Base-by-base conservation (phyloP, 2,113 vertebrate species). In the Opisthocomus hoazin region DNA sequence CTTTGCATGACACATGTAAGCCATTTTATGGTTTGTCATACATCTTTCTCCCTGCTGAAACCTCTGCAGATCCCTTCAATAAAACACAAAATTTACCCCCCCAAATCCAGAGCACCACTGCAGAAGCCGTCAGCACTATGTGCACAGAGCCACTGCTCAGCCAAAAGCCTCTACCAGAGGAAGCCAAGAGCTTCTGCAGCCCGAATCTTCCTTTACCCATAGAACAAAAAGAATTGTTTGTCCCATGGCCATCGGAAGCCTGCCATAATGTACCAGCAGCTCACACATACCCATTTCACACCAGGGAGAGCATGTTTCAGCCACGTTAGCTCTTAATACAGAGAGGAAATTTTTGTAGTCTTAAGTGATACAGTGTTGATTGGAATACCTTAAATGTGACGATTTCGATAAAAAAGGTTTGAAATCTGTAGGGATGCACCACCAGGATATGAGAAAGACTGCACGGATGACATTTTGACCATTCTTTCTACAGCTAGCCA, bases 141-240 rank as follows among this genome's bases (percentile, higher is more conserved):
- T 84, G 75, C 58, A 57, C 53, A 81, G 90, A 84, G 75, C 66
- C 16, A 1, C 90, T 81, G 79, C 29, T 50, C 76, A 94, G 90
- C 73, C 88, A 92, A 70, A 88, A 94, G 73, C 92, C 73, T 92
- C 84, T 92, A 13, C 11, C 1, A 90, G 86, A 94, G 51, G 80
- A 95, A 92, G 77, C 84, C 84, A 95, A 91, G 94, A 93, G 91
- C 76, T 96, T 81, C 92, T 96, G 76, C 85, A 94, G 76, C 80
- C 89, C 76, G 10, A 71, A 41, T 51, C 69, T 76, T 90, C 87
- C 86, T 84, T 66, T 27, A 56, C 5, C 13, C 75, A 76, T 22
- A 46, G 71, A 84, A 66, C 60, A 69, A 64, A 48, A 63, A 16
- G 11, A 60, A 46, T 37, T 60, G 69, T 73, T 71, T 64, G 79